phyloP scores from a whole-genome alignment of 1,140 invertebrate genomes.

The Drosophila mayri region DNA sequence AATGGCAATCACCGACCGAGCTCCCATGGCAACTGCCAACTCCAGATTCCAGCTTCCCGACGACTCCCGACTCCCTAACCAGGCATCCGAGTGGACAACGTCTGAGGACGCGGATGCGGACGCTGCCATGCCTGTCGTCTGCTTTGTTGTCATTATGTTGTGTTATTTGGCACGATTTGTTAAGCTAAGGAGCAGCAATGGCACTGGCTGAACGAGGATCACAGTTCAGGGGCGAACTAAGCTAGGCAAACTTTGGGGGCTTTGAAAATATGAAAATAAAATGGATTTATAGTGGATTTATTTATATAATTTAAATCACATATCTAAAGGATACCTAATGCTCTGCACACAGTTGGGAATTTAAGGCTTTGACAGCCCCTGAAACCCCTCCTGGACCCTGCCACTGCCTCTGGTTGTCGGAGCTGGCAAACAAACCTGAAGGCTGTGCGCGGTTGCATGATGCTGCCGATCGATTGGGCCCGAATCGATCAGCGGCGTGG shows the following conservation, averaged over 20 bases:
- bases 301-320: too few species aligned
- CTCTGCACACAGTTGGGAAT: too few species aligned
- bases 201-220: conserved; percentile 8
- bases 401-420: conserved; percentile 1
- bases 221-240: conserved; percentile 12
- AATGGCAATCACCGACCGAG: conserved; percentile 77
- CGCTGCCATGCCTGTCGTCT: conserved; percentile 65
- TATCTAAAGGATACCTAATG: accelerated
- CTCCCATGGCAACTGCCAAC: conserved; percentile 18
- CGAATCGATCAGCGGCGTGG: conserved; percentile 77
- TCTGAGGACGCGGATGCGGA: conserved; percentile 36
- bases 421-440: conserved; percentile 7
- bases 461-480: conserved; percentile 79
- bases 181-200: conserved; percentile 66
- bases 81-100: conserved; percentile 66
- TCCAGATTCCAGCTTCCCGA: conserved; percentile 18
- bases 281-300: too few species aligned
- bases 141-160: conserved; percentile 82
- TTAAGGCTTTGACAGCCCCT: neutral
- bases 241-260: neutral
- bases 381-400: neutral
- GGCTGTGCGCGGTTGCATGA: conserved; percentile 84
- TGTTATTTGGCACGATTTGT: conserved; percentile 84
- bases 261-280: neutral
- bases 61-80: conserved; percentile 14